Evolutionary conservation across 2,797 vertebrate species (phyloP).

Genomic region (Manis javanica): DNA sequence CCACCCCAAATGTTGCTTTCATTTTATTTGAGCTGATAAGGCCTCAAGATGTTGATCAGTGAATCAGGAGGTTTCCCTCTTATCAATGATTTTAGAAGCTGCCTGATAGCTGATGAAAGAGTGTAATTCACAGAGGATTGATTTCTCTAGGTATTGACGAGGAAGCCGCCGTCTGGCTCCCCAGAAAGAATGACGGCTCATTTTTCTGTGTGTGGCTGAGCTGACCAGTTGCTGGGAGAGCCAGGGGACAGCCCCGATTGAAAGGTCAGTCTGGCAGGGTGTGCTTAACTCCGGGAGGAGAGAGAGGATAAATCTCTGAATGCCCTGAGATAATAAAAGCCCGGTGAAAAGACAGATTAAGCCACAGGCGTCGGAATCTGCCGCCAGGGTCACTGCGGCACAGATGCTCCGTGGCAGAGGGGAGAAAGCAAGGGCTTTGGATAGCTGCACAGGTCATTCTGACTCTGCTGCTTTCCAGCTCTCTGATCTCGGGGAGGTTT

Average conservation of each 20-base stretch:
- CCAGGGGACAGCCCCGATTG: neutral
- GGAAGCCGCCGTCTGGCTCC: neutral
- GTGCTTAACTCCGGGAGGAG: neutral
- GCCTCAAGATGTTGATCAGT: neutral
- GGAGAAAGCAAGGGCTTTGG: neutral
- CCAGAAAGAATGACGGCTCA: neutral
- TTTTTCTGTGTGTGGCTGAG: slow-evolving; percentile 38
- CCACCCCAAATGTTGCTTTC: neutral
- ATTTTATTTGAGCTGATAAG: neutral
- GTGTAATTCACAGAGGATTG: slow-evolving; percentile 28
- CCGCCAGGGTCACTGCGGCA: neutral
- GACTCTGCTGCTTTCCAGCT: neutral
- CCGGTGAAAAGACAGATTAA: neutral
- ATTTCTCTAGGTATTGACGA: slow-evolving; percentile 34
- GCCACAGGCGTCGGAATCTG: neutral
- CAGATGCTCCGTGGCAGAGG: rapidly evolving
- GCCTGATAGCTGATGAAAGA: slow-evolving; percentile 45
- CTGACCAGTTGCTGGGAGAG: neutral
- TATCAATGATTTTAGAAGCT: slow-evolving; percentile 48
- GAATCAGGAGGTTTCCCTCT: slow-evolving; percentile 29
- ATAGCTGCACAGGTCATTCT: neutral
- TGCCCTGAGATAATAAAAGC: slow-evolving; percentile 23
- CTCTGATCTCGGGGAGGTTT: neutral
- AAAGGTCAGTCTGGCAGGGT: slow-evolving; percentile 17
- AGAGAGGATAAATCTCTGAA: slow-evolving; percentile 35